Conservation (phyloP, 1,140 invertebrate species). For the Drosophila ficusphila region DNA sequence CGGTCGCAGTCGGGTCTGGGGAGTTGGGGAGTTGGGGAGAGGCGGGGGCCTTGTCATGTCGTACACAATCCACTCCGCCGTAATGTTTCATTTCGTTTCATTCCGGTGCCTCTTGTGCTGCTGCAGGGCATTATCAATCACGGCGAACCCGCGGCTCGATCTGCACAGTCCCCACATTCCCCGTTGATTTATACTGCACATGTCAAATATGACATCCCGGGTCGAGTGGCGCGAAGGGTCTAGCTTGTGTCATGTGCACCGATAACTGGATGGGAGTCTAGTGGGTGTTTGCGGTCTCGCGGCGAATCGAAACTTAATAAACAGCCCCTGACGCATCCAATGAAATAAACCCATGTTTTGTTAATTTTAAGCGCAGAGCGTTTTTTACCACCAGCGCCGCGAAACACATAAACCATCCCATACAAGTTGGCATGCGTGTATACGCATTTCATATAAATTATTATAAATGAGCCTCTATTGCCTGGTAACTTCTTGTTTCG, state of each 20-base stretch:
- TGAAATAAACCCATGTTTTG: constrained; percentile 69
- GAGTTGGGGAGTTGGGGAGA: constrained; percentile 28
- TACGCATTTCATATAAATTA: too few relatives aligned
- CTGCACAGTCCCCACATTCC: constrained; percentile 33
- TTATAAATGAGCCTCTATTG: too few relatives aligned
- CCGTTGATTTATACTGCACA: constrained; percentile 70
- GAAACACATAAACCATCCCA: neutral
- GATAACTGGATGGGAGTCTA: constrained; percentile 61
- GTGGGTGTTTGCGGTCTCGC: constrained; percentile 26
- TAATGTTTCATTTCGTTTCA: constrained; percentile 78
- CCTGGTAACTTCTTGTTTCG: neutral
- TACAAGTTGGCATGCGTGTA: constrained; percentile 12
- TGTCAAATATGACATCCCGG: constrained; percentile 75
- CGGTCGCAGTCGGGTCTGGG: constrained; percentile 15
- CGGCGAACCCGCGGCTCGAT: constrained; percentile 30
- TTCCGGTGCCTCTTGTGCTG: constrained; percentile 40
- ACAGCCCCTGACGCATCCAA: constrained; percentile 39
- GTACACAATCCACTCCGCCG: constrained; percentile 72
- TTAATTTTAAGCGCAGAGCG: constrained; percentile 42
- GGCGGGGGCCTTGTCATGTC: constrained; percentile 72
- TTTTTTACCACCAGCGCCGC: constrained; percentile 31
- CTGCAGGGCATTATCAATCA: constrained; percentile 74
- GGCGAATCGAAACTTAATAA: constrained; percentile 20
- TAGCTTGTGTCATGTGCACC: constrained; percentile 69
- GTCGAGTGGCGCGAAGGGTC: constrained; percentile 11